Evolutionary conservation across 2,888 invertebrate species (phyloP).

Genomic region (Andrena fulva): DNA sequence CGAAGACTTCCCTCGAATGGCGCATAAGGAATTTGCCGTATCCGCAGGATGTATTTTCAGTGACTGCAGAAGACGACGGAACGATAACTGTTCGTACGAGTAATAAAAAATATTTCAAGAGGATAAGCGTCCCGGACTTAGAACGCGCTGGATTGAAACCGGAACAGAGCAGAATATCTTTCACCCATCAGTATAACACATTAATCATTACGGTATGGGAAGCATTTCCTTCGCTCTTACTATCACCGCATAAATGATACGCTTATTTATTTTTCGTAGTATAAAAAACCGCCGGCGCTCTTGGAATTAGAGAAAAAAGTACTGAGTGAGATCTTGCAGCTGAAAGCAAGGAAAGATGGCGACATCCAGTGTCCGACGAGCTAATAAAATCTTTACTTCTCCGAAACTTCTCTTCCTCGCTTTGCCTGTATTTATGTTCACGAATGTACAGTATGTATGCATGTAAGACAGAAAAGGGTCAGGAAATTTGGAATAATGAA

Average conservation of each 20-base stretch:
- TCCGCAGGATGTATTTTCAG: constrained; percentile 89
- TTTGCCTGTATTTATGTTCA: neutral
- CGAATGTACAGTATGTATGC: neutral
- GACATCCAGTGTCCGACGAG: constrained; percentile 82
- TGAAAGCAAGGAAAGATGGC: constrained; percentile 78
- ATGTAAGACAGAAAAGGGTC: neutral
- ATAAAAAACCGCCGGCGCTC: constrained; percentile 90
- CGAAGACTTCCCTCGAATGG: constrained; percentile 92
- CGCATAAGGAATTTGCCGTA: constrained; percentile 92
- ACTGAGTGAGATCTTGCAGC: constrained; percentile 77
- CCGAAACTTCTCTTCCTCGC: constrained; percentile 15
- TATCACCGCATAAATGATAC: constrained; percentile 32
- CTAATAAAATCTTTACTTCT: constrained; percentile 65
- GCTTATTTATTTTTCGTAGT: constrained; percentile 86
- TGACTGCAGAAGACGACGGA: constrained; percentile 88
- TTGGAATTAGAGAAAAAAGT: constrained; percentile 89
- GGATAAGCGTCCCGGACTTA: constrained; percentile 89
- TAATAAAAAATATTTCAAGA: constrained; percentile 94
- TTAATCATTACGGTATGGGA: constrained; percentile 90
- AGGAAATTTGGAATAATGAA: neutral
- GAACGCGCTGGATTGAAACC: constrained; percentile 88
- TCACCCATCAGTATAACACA: constrained; percentile 91
- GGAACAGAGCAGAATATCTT: constrained; percentile 88
- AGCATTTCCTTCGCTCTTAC: constrained; percentile 8
- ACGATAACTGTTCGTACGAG: constrained; percentile 90